phyloP scores from a whole-genome alignment of 2,888 invertebrate genomes.

The Plebejus argus region DNA sequence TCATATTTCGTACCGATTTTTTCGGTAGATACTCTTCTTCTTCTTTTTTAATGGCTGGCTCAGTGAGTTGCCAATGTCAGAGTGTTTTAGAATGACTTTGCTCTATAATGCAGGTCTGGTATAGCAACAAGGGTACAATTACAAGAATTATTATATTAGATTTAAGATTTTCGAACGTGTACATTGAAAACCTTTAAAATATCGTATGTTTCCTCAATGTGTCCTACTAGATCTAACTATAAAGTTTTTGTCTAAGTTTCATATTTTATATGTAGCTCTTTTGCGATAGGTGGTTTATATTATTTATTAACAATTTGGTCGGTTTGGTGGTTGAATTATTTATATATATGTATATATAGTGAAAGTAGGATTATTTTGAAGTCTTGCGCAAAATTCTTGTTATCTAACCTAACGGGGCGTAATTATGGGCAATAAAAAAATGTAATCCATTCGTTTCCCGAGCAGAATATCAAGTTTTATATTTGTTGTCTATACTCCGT shows the following conservation, averaged over 20 bases:
- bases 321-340: neutral
- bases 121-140: too few species aligned
- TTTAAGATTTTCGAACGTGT: too few species aligned
- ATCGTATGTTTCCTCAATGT: neutral
- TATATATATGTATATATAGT: neutral
- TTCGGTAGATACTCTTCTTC: neutral
- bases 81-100: too few species aligned
- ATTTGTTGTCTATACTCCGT: neutral
- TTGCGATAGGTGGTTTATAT: neutral
- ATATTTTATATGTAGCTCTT: neutral
- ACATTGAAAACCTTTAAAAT: neutral
- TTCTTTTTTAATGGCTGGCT: too few species aligned
- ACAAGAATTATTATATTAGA: too few species aligned
- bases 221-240: neutral
- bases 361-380: conserved; percentile 3
- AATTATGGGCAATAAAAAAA: neutral
- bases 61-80: too few species aligned
- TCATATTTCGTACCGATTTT: neutral
- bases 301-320: neutral
- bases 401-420: neutral
- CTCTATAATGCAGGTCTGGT: too few species aligned
- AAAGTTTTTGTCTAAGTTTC: neutral
- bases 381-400: neutral
- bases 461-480: conserved; percentile 12
- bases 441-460: neutral